Evolutionary conservation across 2,888 invertebrate species (phyloP), one percentile per base, ranked within the genome.

Genomic region (Metacarcinus magister): DNA sequence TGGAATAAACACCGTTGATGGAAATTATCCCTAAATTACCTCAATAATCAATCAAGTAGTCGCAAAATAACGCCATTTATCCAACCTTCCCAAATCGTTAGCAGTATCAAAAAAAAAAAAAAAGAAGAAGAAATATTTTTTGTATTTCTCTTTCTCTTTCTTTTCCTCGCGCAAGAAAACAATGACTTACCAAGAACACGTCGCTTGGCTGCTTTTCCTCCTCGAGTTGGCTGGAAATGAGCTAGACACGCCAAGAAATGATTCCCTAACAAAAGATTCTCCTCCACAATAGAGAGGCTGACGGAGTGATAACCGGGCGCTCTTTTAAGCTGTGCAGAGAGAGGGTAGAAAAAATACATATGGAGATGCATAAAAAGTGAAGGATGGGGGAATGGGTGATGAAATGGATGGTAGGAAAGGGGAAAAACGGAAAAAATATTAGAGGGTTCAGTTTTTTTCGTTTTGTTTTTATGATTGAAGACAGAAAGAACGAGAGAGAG

Each of bases 191-290:
- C 54, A 10, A 13, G 16, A 13, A 19, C 13, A 54, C 13, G 54
- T 54, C 54, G 2, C 54, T 16, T 16, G 10, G 13, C 10, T 54
- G 13, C 54, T 54, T 54, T 13, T 0, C 54, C 3, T 54, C 54
- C 54, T 16, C 13, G 2, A 19, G 75, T 67, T 8, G 75, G 75
- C 19, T 23, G 75, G 75, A 75, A 75, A 75, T 75, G 75, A 75
- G 75, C 75, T n/a, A 75, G 19, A 75, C 75, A 75, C 75, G 75
- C 67, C 75, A 75, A 75, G 75, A 23, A 75, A 75, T 75, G 75
- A 75, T 75, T 75, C 75, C 75, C 75, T n/a, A 75, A 75, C 75
- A 75, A 75, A 75, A 75, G 75, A 75, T 75, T 23, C 75, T 23
- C 75, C 7, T 75, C 75, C 23, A 75, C 75, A 75, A 75, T 75